Evolutionary conservation across 2,888 invertebrate species (phyloP).

Genomic region (Thecocarcelia acutangulata): DNA sequence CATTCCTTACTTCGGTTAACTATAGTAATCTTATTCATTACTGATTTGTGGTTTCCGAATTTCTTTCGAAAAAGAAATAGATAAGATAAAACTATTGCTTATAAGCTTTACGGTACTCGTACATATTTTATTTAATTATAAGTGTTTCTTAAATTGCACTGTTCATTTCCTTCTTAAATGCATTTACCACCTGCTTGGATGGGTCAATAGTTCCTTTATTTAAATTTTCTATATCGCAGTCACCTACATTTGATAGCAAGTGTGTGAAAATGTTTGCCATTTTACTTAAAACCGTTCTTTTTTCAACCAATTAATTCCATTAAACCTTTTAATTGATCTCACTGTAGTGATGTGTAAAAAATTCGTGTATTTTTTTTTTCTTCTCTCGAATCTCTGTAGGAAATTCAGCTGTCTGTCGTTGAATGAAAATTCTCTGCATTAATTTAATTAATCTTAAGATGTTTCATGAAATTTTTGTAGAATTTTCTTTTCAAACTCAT

Average conservation of each 20-base stretch:
- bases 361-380: constrained; percentile 21
- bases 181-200: too few relatives aligned
- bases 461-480: constrained; percentile 30
- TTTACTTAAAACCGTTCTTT: background rate
- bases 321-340: constrained; percentile 47
- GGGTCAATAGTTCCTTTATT: background rate
- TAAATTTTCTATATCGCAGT: background rate
- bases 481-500: constrained; percentile 1
- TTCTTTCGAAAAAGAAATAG: too few relatives aligned
- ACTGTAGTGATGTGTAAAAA: constrained; percentile 28
- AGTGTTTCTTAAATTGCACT: too few relatives aligned
- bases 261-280: constrained; percentile 22
- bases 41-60: too few relatives aligned
- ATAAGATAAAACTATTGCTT: too few relatives aligned
- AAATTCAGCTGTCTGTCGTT: constrained; percentile 24
- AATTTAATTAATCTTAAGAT: constrained; percentile 52
- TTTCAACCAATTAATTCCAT: constrained; percentile 23
- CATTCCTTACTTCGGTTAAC: too few relatives aligned
- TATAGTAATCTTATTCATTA: too few relatives aligned
- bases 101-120: too few relatives aligned
- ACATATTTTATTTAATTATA: too few relatives aligned
- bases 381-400: background rate
- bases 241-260: constrained; percentile 1
- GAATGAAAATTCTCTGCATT: constrained; percentile 29
- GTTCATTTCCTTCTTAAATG: background rate